Percentiles rank a stretch among this genome's conserved stretches.
Evolutionary conservation across 2,888 invertebrate genomes (phyloP).

Genomic region (Eurytoma californica): DNA sequence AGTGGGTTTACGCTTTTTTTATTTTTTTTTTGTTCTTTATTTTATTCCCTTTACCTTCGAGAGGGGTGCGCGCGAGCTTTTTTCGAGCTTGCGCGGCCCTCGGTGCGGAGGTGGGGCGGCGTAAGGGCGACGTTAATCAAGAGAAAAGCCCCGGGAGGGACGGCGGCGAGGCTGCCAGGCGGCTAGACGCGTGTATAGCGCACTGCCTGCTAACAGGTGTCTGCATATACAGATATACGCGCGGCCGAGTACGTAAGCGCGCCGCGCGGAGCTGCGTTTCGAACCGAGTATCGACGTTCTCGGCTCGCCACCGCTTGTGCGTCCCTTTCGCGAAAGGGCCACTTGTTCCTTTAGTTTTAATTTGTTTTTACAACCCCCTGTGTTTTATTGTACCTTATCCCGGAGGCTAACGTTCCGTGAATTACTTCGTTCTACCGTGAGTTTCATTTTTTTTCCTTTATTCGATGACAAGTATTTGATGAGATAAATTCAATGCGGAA

Average conservation of each 20-base stretch:
- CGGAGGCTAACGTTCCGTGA: no score
- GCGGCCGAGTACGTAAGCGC: neutral
- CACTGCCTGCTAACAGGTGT: slow-evolving; percentile 71
- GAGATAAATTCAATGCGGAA: no score
- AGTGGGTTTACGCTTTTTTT: slow-evolving; percentile 2
- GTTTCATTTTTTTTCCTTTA: no score
- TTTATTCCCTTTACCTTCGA: no score
- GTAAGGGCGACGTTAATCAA: no score
- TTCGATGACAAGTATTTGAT: no score
- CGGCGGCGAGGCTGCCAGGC: no score
- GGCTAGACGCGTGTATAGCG: neutral
- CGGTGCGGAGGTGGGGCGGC: no score
- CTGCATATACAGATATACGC: slow-evolving; percentile 69
- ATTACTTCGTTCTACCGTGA: no score
- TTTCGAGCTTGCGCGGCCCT: no score
- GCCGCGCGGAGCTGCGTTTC: neutral
- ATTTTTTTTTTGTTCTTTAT: neutral
- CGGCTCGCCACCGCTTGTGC: neutral
- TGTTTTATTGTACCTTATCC: no score
- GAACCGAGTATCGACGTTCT: neutral
- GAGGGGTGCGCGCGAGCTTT: neutral
- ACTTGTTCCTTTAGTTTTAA: neutral
- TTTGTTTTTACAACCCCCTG: neutral
- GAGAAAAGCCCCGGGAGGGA: no score
- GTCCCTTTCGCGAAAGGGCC: neutral